Evolutionary conservation across 35 echinoderm and acorn worm species (phyloP).

Genomic region (Stichopus chloronotus): DNA sequence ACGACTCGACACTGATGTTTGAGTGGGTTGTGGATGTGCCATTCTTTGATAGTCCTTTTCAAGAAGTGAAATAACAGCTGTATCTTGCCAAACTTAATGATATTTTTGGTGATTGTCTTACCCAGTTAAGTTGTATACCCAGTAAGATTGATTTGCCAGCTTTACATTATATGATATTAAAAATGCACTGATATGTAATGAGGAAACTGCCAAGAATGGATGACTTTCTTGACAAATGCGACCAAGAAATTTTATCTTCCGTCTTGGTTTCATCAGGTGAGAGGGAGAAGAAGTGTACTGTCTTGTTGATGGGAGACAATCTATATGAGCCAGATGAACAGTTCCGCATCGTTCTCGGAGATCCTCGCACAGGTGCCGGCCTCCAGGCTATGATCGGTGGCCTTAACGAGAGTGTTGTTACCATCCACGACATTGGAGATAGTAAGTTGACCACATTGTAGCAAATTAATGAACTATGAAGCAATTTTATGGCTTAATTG

Average conservation of each 20-base stretch:
- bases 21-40: not conserved
- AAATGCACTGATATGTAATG: no score
- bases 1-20: not conserved
- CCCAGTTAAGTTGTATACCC: no score
- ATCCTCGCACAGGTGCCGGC: slow-evolving; percentile 75
- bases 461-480: not conserved
- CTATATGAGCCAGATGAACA: slow-evolving; percentile 80
- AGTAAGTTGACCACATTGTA: slow-evolving; percentile 70
- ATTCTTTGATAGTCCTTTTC: no score
- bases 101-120: no score
- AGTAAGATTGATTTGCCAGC: no score
- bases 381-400: slow-evolving; percentile 82
- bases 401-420: slow-evolving; percentile 85
- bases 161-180: no score
- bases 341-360: slow-evolving; percentile 90
- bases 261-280: slow-evolving; percentile 64
- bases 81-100: no score
- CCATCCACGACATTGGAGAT: slow-evolving; percentile 88
- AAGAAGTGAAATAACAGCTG: no score
- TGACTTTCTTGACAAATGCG: no score
- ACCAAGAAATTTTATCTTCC: no score
- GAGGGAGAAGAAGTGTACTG: slow-evolving; percentile 82
- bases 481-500: not conserved
- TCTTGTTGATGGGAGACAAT: slow-evolving; percentile 92
- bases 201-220: no score